Conservation (phyloP, 2,888 invertebrate species). For the Ennomos fuscantarius region DNA sequence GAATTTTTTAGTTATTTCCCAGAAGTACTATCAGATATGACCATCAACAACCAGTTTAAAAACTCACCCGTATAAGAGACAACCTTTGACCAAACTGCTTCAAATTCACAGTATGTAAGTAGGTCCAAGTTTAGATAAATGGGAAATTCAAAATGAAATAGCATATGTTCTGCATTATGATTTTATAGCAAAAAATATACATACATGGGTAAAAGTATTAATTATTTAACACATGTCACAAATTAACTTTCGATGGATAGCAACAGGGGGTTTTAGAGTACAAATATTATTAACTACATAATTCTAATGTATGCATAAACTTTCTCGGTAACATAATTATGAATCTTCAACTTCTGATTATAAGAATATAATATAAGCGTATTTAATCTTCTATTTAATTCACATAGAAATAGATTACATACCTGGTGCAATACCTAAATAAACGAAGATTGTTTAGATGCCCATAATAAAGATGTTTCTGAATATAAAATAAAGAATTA, state of each 20-base stretch:
- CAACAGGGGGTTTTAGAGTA: constrained; percentile 51
- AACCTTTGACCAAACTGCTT: too few species aligned
- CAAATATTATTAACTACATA: constrained; percentile 41
- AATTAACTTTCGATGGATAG: constrained; percentile 69
- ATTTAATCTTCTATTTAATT: constrained; percentile 20
- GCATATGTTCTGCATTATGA: constrained; percentile 77
- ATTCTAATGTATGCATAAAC: constrained; percentile 39
- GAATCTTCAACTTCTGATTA: constrained; percentile 17
- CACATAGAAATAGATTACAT: constrained; percentile 20
- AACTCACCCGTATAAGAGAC: too few species aligned
- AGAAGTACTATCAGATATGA: too few species aligned
- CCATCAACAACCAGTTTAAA: too few species aligned
- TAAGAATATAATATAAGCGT: constrained; percentile 25
- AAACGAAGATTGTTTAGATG: not conserved
- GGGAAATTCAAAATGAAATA: constrained; percentile 62
- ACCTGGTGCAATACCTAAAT: constrained; percentile 10
- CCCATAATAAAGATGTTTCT: not conserved
- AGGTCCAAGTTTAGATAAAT: not conserved
- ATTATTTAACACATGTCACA: constrained; percentile 76
- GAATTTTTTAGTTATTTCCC: too few species aligned
- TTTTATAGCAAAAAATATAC: constrained; percentile 85
- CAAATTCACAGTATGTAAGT: too few species aligned
- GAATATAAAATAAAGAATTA: not conserved
- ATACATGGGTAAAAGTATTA: constrained; percentile 74
- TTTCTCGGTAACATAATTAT: constrained; percentile 35